phyloP scores from a whole-genome alignment of 2,113 vertebrate species.

The Noctilio leporinus region DNA sequence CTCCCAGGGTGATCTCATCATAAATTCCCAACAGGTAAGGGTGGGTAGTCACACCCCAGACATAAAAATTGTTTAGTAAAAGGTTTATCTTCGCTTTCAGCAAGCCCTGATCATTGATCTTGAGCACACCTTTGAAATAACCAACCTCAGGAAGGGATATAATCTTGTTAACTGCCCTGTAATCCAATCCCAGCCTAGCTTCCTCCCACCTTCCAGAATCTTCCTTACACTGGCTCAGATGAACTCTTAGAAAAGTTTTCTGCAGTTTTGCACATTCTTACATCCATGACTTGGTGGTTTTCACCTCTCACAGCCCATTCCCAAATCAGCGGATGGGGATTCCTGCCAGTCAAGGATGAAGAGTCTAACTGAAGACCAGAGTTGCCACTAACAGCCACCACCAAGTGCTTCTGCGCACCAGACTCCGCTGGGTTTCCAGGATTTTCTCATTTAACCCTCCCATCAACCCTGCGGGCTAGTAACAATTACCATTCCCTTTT shows the following conservation, averaged over 20 bases:
- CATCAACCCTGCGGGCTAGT: neutral
- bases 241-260: neutral
- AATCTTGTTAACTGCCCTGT: neutral
- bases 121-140: neutral
- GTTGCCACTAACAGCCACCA: neutral
- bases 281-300: neutral
- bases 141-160: neutral
- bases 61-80: neutral
- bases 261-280: neutral
- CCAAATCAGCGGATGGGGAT: neutral
- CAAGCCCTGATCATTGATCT: neutral
- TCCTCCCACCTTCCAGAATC: neutral
- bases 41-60: neutral
- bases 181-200: neutral
- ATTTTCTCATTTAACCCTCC: constrained; percentile 44
- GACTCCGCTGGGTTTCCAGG: neutral
- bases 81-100: neutral
- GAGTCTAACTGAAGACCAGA: neutral
- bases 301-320: neutral
- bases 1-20: neutral
- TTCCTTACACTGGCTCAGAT: neutral
- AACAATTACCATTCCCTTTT: constrained; percentile 34
- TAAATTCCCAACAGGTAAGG: neutral
- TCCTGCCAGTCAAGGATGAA: neutral
- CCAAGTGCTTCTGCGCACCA: neutral